A percentile compares a stretch with the other conserved stretches of the same genome.
These are phyloP conservation scores for Copidosoma floridanum DNA, from an alignment of 1,140 invertebrate genomes.

Conservation along the genomic window DNA sequence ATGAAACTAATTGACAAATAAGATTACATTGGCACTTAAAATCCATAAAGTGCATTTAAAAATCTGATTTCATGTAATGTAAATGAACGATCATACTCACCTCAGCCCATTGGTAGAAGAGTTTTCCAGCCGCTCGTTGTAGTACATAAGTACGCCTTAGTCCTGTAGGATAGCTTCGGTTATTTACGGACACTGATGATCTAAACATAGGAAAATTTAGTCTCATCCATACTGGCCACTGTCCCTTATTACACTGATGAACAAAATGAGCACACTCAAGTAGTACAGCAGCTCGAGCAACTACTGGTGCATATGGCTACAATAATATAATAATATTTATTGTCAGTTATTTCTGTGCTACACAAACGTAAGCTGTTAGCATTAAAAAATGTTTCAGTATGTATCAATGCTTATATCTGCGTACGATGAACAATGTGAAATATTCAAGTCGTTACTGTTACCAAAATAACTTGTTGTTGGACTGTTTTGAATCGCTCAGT, in stretches of 20 bases:
- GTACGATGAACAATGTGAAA: too few relatives aligned
- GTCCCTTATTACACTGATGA: conserved; percentile 94
- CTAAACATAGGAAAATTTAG: conserved; percentile 78
- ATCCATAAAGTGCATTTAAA: too few relatives aligned
- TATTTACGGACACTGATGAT: conserved; percentile 66
- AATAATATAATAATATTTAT: conserved; percentile 37
- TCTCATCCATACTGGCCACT: conserved; percentile 97
- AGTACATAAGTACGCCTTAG: conserved; percentile 74
- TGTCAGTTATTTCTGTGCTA: too few relatives aligned
- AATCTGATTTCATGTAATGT: too few relatives aligned
- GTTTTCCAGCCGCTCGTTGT: conserved; percentile 88
- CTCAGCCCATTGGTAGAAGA: conserved; percentile 97
- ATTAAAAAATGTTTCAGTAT: too few relatives aligned
- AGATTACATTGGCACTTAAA: too few relatives aligned
- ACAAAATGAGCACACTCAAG: conserved; percentile 96
- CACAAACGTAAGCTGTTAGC: too few relatives aligned
- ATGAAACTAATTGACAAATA: not conserved
- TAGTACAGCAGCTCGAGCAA: conserved; percentile 84
- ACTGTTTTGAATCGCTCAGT: too few relatives aligned
- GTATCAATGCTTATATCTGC: too few relatives aligned
- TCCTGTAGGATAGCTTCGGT: conserved; percentile 58
- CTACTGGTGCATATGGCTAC: conserved; percentile 90
- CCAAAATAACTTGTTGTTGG: too few relatives aligned
- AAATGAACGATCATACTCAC: too few relatives aligned
- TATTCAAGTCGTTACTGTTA: too few relatives aligned